These are phyloP conservation scores for Zoanthus gigantus DNA, from an alignment of 92 coral and sea anemone species.

Conservation along the genomic window DNA sequence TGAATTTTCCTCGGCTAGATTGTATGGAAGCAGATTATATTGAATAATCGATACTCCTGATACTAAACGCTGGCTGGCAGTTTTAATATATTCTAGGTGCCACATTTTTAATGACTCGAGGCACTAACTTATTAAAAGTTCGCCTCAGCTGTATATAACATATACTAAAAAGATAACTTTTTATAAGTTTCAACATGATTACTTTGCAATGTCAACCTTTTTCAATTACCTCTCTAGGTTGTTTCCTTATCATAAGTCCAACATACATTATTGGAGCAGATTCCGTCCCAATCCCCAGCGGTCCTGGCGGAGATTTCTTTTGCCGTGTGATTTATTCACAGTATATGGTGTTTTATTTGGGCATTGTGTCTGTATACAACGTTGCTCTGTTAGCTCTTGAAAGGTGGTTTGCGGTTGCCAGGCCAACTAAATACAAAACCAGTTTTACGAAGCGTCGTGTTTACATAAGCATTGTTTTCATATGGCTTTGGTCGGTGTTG, in stretches of 20 bases:
- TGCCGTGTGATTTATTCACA: conserved; percentile 85
- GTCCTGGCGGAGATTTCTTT: conserved; percentile 84
- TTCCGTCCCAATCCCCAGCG: conserved; percentile 80
- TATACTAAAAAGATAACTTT: too few species aligned
- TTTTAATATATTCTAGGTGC: too few species aligned
- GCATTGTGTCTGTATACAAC: conserved; percentile 87
- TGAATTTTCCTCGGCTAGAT: too few species aligned
- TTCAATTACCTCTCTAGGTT: conserved; percentile 49
- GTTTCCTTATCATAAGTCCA: conserved; percentile 75
- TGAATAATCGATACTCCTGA: too few species aligned
- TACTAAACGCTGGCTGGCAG: too few species aligned
- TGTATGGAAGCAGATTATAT: too few species aligned
- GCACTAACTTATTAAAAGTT: too few species aligned
- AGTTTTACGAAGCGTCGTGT: conserved; percentile 61
- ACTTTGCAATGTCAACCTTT: too few species aligned
- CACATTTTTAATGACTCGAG: too few species aligned
- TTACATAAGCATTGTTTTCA: conserved; percentile 32
- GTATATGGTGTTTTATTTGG: conserved; percentile 77
- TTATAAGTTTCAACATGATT: too few species aligned
- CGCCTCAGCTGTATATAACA: too few species aligned
- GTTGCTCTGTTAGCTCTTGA: conserved; percentile 78
- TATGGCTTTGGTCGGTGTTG: conserved; percentile 46
- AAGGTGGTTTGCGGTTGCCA: conserved; percentile 79
- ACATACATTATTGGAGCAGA: conserved; percentile 75
- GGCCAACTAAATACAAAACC: conserved; percentile 71